Evolutionary conservation across 2,797 vertebrate genomes (phyloP).

Genomic region (Poeciliopsis turneri): DNA sequence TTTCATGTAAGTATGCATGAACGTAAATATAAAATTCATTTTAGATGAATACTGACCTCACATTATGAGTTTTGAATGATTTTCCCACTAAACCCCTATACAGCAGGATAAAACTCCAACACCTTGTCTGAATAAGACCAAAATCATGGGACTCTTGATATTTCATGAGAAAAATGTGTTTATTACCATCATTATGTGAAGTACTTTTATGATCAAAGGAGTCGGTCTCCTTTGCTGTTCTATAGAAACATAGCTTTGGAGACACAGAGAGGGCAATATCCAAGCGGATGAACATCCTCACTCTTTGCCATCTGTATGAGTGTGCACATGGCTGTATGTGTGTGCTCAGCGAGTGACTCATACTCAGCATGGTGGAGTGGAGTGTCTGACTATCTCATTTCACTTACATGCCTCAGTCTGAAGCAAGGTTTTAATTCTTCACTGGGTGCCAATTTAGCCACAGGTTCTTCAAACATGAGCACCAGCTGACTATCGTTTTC

Average conservation of each 20-base stretch:
- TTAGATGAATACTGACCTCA: background rate
- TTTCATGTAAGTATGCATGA: background rate
- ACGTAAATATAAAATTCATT: background rate
- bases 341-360: slow-evolving; percentile 66
- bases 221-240: slow-evolving; percentile 32
- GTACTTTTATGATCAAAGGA: slow-evolving; percentile 28
- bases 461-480: slow-evolving; percentile 32
- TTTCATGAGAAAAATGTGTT: slow-evolving; percentile 1
- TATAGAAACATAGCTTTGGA: slow-evolving; percentile 47
- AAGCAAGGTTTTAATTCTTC: slow-evolving; percentile 54
- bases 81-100: background rate
- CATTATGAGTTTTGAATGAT: background rate
- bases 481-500: slow-evolving; percentile 13
- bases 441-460: slow-evolving; percentile 39
- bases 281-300: slow-evolving; percentile 59
- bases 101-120: background rate
- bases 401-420: slow-evolving; percentile 54
- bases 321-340: slow-evolving; percentile 68
- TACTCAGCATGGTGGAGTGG: slow-evolving; percentile 54
- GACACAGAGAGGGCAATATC: slow-evolving; percentile 48
- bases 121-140: slow-evolving; percentile 6
- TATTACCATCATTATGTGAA: slow-evolving; percentile 22
- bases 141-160: slow-evolving; percentile 12
- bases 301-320: slow-evolving; percentile 71
- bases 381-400: slow-evolving; percentile 61